Base-by-base conservation (phyloP, 2,797 vertebrate species). In the Heteromormyrus szaboi region DNA sequence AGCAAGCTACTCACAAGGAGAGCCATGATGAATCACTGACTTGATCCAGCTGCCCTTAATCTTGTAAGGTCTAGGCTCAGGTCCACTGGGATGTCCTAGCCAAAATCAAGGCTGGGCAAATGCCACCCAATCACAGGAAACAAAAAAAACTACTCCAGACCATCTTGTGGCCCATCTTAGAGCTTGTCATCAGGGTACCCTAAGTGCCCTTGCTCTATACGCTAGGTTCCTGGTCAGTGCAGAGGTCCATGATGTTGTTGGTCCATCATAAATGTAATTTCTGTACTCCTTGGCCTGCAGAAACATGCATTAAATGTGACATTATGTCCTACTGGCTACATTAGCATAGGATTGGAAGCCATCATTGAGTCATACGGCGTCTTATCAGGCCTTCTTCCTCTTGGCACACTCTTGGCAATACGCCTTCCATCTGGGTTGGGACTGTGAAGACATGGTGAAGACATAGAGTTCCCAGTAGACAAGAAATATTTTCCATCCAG, bases 21-120 rank as follows among this genome's bases (percentile, higher is more conserved):
- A 25, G 19, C 29, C 86, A 79, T 29, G 29, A 53, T 68, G 90
- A 89, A 90, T 87, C 86, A 72, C 68, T 48, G 17, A 87, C 54
- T 85, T 37, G 9, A 48, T 54, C 19, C n/a, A n/a, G 56, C 41
- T 51, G 11, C 37, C 76, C 51, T 85, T 84, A 89, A 87, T 65
- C 56, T 2, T 3, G 5, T 83, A 12, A 19, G 17, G 53, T 76
- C 88, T 33, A 50, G 22, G 33, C 22, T 51, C 8, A 37, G 65
- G 65, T 37, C 65, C 29, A 68, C 25, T 29, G 62, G 62, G 62
- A 68, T 68, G 25, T 68, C 25, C 29, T 33, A 33, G 62, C 25
- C 62, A 68, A 14, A 33, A 14, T 25, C 62, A 68, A 68, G 62
- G 25, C 62, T 68, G 62, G 62, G 25, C 11, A 33, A 68, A 33